A percentile compares a stretch with the other conserved stretches of the same genome.
These are phyloP conservation scores for Gonocerus acuteangulatus DNA, from an alignment of 2,888 invertebrate species.

Conservation along the genomic window DNA sequence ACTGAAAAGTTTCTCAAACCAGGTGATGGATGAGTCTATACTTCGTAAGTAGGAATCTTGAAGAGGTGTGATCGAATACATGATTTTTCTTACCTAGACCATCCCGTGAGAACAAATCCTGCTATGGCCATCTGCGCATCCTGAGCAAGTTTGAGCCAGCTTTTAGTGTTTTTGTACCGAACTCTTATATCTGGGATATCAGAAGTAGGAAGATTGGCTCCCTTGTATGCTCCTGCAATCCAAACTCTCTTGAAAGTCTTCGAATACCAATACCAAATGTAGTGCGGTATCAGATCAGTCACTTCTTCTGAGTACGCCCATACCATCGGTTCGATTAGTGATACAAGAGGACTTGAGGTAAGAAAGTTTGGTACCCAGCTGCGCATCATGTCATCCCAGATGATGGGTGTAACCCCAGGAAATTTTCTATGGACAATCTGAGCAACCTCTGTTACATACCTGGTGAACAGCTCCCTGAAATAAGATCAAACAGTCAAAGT, in stretches of 20 bases:
- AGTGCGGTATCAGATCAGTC: conserved; percentile 41
- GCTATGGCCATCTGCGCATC: conserved; percentile 43
- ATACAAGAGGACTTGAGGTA: conserved; percentile 43
- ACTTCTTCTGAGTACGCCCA: conserved; percentile 48
- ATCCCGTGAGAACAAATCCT: conserved; percentile 44
- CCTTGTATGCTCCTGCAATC: conserved; percentile 50
- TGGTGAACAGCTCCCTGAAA: conserved; percentile 38
- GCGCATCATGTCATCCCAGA: conserved; percentile 53
- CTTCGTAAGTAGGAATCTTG: too few relatives aligned
- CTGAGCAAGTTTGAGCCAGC: conserved; percentile 45
- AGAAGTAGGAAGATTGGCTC: conserved; percentile 45
- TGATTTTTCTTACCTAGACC: conserved; percentile 45
- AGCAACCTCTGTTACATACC: conserved; percentile 42
- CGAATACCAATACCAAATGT: conserved; percentile 39
- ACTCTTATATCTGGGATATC: conserved; percentile 43
- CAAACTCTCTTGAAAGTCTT: conserved; percentile 42
- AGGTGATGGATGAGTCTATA: too few relatives aligned
- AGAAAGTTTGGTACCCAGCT: conserved; percentile 40
- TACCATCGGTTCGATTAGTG: conserved; percentile 49
- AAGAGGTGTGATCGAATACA: too few relatives aligned
- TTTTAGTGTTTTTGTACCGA: conserved; percentile 44
- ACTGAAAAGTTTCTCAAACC: too few relatives aligned
- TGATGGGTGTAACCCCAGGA: conserved; percentile 43
- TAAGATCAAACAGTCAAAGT: too few relatives aligned
- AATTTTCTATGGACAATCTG: conserved; percentile 42